phyloP scores from a whole-genome alignment of 2,888 invertebrate genomes.

The Drosophila stalkeri region DNA sequence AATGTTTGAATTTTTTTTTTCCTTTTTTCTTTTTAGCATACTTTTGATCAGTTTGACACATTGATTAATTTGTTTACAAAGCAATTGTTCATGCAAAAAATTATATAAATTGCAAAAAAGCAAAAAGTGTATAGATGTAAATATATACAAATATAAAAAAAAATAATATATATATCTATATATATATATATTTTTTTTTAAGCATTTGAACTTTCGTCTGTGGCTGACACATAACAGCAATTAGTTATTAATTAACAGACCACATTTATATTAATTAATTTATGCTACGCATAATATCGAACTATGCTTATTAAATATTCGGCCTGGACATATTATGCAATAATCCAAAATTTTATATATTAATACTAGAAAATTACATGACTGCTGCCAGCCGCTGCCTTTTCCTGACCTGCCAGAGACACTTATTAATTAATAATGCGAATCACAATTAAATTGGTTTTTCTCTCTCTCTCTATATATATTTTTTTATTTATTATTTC shows the following conservation, averaged over 20 bases:
- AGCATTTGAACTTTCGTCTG: slow-evolving; percentile 18
- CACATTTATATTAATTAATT: slow-evolving; percentile 63
- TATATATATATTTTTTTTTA: slow-evolving; percentile 12
- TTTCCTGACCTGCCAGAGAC: slow-evolving; percentile 27
- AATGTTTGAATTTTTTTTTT: background rate
- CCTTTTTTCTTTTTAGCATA: background rate
- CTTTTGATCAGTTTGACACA: slow-evolving; percentile 28
- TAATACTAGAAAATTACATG: slow-evolving; percentile 22
- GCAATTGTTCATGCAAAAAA: slow-evolving; percentile 49
- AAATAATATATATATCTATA: background rate
- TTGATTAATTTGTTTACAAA: slow-evolving; percentile 55
- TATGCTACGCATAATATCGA: slow-evolving; percentile 16
- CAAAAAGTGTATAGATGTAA: background rate
- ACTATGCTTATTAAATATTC: slow-evolving; percentile 36
- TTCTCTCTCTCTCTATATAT: background rate
- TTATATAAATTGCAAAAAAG: slow-evolving; percentile 35
- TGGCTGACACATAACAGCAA: slow-evolving; percentile 52
- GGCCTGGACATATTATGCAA: slow-evolving; percentile 14
- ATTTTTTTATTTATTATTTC: background rate
- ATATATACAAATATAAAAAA: background rate
- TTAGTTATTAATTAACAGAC: slow-evolving; percentile 68
- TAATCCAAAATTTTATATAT: slow-evolving; percentile 39
- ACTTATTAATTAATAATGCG: slow-evolving; percentile 44
- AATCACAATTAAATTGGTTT: slow-evolving; percentile 4
- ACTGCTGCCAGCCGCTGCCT: background rate